Evolutionary conservation across 2,888 invertebrate genomes (phyloP).

Genomic region (Pachydiplax longipennis): DNA sequence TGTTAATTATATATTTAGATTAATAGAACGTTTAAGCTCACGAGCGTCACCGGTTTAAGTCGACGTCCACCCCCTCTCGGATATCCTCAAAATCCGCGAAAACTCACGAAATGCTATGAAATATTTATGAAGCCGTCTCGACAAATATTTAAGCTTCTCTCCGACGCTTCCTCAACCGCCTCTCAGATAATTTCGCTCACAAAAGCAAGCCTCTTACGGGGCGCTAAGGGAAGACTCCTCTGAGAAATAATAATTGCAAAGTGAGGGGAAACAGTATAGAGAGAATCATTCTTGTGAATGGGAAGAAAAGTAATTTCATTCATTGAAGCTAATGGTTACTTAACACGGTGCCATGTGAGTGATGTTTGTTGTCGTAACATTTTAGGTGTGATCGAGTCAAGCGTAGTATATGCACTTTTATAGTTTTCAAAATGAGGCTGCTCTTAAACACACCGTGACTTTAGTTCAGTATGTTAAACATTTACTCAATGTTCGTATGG

Average conservation of each 20-base stretch:
- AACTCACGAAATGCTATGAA: not conserved
- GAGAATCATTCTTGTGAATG: not conserved
- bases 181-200: not conserved
- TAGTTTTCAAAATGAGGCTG: too few species aligned
- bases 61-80: not conserved
- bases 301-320: not conserved
- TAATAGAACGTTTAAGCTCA: not conserved
- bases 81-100: not conserved
- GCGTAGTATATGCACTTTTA: too few species aligned
- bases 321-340: too few species aligned
- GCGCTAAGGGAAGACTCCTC: not conserved
- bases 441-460: too few species aligned
- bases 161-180: not conserved
- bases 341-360: too few species aligned
- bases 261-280: not conserved
- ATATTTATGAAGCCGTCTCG: not conserved
- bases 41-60: not conserved
- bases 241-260: not conserved
- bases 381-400: too few species aligned
- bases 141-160: not conserved
- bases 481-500: too few species aligned
- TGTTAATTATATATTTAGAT: not conserved
- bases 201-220: not conserved
- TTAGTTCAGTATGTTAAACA: too few species aligned
- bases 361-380: too few species aligned